Evolutionary conservation across 2,113 vertebrate genomes (phyloP).

Genomic region (Ptyas mucosa): DNA sequence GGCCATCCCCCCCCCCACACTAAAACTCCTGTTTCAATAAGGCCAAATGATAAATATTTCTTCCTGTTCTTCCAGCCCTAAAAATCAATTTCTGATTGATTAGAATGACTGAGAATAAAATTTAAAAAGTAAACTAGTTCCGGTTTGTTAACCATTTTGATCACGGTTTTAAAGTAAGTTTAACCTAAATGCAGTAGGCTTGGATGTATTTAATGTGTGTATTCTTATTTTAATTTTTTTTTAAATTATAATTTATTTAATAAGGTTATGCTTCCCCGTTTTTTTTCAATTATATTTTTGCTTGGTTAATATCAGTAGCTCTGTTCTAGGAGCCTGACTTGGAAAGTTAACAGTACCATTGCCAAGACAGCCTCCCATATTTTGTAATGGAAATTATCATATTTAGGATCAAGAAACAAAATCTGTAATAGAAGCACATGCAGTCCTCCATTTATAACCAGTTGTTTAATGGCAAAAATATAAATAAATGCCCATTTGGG

Average conservation of each 20-base stretch:
- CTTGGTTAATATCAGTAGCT: background rate
- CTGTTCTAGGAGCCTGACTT: background rate
- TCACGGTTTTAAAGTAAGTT: too few relatives aligned
- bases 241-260: too few relatives aligned
- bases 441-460: background rate
- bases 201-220: background rate
- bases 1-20: too few relatives aligned
- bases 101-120: background rate
- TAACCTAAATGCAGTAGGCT: background rate
- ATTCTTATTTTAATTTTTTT: background rate
- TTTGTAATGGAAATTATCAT: background rate
- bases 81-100: background rate
- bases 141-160: background rate
- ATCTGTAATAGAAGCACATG: background rate
- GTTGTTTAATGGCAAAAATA: background rate
- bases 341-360: background rate
- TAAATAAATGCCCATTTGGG: background rate
- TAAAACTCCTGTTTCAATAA: background rate
- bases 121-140: background rate
- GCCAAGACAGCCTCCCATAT: background rate
- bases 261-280: background rate
- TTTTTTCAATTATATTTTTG: background rate
- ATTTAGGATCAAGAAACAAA: background rate
- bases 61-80: background rate
- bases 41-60: background rate